These are phyloP conservation scores for Notolepis coatsorum DNA, from an alignment of 2,797 vertebrate genomes.

Conservation along the genomic window DNA sequence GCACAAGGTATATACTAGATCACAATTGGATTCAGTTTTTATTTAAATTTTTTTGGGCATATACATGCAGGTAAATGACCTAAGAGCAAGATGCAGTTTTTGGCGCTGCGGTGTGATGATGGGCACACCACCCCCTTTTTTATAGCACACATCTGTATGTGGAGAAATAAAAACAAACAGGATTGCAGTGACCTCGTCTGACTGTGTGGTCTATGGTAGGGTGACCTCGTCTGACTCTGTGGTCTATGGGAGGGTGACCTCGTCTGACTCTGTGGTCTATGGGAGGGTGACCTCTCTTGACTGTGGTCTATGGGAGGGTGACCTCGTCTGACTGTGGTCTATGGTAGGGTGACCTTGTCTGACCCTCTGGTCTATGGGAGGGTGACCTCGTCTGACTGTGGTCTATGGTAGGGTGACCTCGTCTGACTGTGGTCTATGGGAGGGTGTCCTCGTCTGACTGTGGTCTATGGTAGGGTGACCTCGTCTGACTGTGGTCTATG, in stretches of 20 bases:
- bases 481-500: not conserved
- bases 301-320: not conserved
- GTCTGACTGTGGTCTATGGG: too few relatives aligned
- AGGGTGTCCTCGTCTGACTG: slow-evolving; percentile 31
- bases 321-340: too few relatives aligned
- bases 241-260: slow-evolving; percentile 1
- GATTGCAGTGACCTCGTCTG: slow-evolving; percentile 30
- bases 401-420: slow-evolving; percentile 3
- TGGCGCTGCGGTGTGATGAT: too few relatives aligned
- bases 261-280: slow-evolving; percentile 52
- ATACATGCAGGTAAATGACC: slow-evolving; percentile 15
- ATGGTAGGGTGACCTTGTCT: slow-evolving; percentile 29
- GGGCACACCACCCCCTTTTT: slow-evolving; percentile 30
- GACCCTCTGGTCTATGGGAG: slow-evolving; percentile 47
- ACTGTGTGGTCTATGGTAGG: slow-evolving; percentile 47
- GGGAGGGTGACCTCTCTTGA: too few relatives aligned
- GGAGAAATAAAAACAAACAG: slow-evolving; percentile 47
- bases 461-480: slow-evolving; percentile 45
- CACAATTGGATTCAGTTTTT: not conserved
- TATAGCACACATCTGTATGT: slow-evolving; percentile 44
- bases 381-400: too few relatives aligned
- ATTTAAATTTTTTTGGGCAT: slow-evolving; percentile 7
- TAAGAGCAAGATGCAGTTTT: too few relatives aligned
- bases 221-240: too few relatives aligned
- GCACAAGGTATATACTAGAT: not conserved